phyloP scores from a whole-genome alignment of 2,113 vertebrate genomes.

The Stictonetta naevosa region DNA sequence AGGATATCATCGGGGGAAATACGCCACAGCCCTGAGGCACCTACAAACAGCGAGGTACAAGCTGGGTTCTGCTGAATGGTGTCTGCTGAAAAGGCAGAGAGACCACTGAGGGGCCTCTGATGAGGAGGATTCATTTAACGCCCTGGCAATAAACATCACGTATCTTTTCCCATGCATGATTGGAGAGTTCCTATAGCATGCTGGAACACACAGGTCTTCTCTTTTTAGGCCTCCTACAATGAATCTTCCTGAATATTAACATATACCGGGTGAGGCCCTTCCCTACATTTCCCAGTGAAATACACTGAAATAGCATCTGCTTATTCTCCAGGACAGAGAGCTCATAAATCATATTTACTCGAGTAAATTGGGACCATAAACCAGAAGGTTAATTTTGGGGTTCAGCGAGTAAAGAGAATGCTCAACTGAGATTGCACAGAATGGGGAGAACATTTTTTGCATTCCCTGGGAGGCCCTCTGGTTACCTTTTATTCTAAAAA shows the following conservation, averaged over 20 bases:
- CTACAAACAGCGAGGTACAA: constrained; percentile 22
- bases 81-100: neutral
- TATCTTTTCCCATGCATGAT: neutral
- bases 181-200: neutral
- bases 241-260: neutral
- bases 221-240: neutral
- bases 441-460: neutral
- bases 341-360: neutral
- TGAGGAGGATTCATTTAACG: neutral
- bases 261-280: neutral
- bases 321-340: neutral
- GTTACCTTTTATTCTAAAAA: neutral
- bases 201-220: neutral
- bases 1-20: constrained; percentile 49
- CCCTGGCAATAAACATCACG: neutral
- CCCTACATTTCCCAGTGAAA: neutral
- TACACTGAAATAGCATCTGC: neutral
- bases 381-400: neutral
- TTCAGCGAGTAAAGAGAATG: neutral
- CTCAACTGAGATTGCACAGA: neutral
- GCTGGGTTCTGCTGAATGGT: neutral
- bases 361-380: neutral
- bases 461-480: neutral
- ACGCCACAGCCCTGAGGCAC: constrained; percentile 67
- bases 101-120: neutral